Evolutionary conservation across 2,888 invertebrate species (phyloP).

Genomic region (Nematopogon swammerdamellus): DNA sequence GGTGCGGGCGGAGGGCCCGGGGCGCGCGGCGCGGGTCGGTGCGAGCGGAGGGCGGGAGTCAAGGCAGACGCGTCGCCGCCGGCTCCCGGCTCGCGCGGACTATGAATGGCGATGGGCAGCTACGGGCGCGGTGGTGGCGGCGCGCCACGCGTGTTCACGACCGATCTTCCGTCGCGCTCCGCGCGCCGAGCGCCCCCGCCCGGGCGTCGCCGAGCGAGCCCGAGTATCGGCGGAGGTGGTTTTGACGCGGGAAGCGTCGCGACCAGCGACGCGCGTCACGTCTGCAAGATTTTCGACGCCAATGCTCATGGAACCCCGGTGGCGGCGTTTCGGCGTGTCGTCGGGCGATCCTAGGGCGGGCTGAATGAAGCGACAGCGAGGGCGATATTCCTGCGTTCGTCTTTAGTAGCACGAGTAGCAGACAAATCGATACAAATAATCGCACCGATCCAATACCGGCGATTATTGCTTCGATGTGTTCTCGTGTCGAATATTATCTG

Average conservation of each 20-base stretch:
- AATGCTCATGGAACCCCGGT: no score
- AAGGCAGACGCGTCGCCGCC: conserved; percentile 20
- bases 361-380: no score
- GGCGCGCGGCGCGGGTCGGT: conserved; percentile 27
- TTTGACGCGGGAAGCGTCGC: conserved; percentile 34
- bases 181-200: conserved; percentile 29
- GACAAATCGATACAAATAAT: no score
- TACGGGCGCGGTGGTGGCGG: conserved; percentile 14
- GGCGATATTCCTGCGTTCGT: no score
- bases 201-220: conserved; percentile 29
- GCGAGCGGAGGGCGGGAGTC: conserved; percentile 18
- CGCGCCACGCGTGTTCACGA: conserved; percentile 13
- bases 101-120: conserved; percentile 34
- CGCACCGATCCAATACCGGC: no score
- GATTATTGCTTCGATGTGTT: no score
- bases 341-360: no score
- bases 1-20: conserved; percentile 19
- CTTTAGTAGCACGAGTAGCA: no score
- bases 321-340: no score
- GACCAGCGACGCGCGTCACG: no score
- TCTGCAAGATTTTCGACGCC: no score
- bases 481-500: no score
- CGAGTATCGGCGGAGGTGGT: conserved; percentile 49
- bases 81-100: conserved; percentile 36
- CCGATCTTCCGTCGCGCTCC: conserved; percentile 15